phyloP scores from a whole-genome alignment of 2,113 vertebrate species.

The Psilopogon haemacephalus region DNA sequence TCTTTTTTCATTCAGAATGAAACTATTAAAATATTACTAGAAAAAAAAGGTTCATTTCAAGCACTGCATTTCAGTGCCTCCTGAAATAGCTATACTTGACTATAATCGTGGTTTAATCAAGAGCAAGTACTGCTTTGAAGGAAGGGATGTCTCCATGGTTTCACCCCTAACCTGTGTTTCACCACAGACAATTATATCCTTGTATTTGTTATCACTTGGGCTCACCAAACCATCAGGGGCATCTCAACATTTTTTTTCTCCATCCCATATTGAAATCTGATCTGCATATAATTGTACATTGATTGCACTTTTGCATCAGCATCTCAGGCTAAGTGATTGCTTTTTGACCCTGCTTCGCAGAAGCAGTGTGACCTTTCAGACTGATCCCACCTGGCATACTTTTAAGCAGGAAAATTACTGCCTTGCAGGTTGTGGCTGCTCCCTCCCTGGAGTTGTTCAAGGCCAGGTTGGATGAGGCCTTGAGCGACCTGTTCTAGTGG shows the following conservation, averaged over 20 bases:
- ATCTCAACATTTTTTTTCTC: background rate
- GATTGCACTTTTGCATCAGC: background rate
- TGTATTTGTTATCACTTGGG: background rate
- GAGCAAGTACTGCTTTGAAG: background rate
- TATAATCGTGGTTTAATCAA: background rate
- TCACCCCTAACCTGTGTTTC: background rate
- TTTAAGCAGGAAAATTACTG: background rate
- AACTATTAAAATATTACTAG: background rate
- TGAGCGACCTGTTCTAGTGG: no score
- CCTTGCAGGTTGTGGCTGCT: no score
- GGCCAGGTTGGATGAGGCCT: no score
- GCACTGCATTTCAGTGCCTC: background rate
- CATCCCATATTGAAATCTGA: background rate
- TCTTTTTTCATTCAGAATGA: background rate
- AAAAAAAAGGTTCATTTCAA: background rate
- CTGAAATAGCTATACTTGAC: background rate
- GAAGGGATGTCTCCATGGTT: background rate
- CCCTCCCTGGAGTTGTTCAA: no score
- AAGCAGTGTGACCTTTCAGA: background rate
- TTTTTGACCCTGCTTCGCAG: background rate
- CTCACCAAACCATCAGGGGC: background rate
- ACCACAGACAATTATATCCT: background rate
- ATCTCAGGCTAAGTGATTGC: background rate
- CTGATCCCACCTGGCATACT: background rate
- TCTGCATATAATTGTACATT: background rate